Evolutionary conservation across 2,888 invertebrate genomes (phyloP), one percentile per base, ranked within the genome.

Genomic region (Pantelozetes paolii): DNA sequence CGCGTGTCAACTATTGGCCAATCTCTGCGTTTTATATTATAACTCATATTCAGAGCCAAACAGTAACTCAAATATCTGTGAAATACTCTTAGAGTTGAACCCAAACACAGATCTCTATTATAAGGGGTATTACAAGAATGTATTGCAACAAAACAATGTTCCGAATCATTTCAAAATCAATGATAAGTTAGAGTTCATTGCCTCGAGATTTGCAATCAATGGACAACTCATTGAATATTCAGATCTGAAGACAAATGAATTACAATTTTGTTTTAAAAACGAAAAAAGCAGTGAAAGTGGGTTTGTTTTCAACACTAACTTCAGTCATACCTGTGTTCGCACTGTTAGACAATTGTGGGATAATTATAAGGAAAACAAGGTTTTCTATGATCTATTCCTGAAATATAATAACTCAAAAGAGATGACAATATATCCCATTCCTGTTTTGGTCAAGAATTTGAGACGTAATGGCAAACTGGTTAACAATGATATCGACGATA

Each of bases 1-100:
- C 20, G 86, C 88, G 13, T 90, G 90, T 79, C 87, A 89, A 81
- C 84, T 86, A 75, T 82, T 90, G 75, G 87, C 87, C 1, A 89
- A 89, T 81, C 84, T 89, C 81, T 90, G 89, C 79, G 83, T 86
- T 0, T 81, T 89, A 74, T 83, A 80, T 72, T 77, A 81, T 72
- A 82, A 85, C 23, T 69, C 69, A 77, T 84, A 84, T 20, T 82
- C 78, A 54, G 77, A 79, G 50, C 62, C 40, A 26, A 77, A 71
- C 23, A 76, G 77, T 13, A 78, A 75, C 76, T 77, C 75, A 75
- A 76, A 71, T 76, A 71, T 42, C 64, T 75, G 77, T 74, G 64
- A 74, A 30, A 73, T 77, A 32, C 74, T 75, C 50, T 48, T 64
- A n/a, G 73, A 59, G 8, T 64, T 74, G 26, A 13, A 32, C 28